Conservation (phyloP, 2,113 vertebrate species). For the Zingel zingel region DNA sequence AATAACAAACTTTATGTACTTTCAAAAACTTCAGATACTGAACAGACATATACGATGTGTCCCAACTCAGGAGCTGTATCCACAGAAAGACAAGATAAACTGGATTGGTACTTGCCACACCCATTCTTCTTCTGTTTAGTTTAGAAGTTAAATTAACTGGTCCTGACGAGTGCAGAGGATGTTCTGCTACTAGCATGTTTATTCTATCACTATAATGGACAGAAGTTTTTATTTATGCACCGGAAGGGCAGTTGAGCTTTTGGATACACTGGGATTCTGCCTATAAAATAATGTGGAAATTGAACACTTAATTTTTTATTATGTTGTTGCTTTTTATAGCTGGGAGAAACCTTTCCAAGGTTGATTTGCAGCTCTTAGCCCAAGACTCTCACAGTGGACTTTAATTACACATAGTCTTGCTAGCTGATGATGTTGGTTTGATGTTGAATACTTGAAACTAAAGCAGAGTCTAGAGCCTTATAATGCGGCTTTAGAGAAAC, state of each 20-base stretch:
- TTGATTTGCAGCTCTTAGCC: neutral
- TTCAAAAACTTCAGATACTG: neutral
- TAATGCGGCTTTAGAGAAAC: no score
- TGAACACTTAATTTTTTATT: slow-evolving; percentile 20
- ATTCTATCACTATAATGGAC: neutral
- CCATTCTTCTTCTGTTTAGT: neutral
- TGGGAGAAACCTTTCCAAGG: neutral
- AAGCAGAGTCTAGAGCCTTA: neutral
- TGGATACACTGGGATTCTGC: neutral
- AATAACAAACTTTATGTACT: neutral
- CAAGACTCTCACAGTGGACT: slow-evolving; percentile 11
- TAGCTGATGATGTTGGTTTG: neutral
- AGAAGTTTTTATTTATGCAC: slow-evolving; percentile 4
- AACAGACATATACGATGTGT: neutral
- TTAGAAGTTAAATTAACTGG: neutral
- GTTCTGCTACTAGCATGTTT: neutral
- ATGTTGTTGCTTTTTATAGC: slow-evolving; percentile 5
- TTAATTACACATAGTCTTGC: neutral
- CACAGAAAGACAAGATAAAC: neutral
- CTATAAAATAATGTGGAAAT: slow-evolving; percentile 1
- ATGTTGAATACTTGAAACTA: slow-evolving; percentile 1
- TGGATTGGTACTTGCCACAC: neutral
- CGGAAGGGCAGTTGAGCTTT: neutral
- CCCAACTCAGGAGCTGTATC: neutral
- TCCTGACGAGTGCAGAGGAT: neutral